Conservation (phyloP, 1,140 invertebrate species). For the Drosophila nikananu region DNA sequence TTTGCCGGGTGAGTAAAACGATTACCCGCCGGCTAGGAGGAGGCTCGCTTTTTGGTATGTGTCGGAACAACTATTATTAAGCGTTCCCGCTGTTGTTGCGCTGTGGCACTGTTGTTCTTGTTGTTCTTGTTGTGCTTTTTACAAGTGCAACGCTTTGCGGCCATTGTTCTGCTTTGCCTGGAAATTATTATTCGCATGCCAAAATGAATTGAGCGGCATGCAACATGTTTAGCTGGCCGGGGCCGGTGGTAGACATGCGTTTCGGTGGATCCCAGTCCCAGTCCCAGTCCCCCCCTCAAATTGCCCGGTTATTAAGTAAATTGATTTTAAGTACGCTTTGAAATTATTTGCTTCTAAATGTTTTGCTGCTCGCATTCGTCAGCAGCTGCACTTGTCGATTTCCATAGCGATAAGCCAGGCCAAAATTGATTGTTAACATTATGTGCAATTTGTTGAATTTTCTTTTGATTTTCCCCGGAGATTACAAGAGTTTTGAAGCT, state of each 20-base stretch:
- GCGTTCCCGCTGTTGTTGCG: constrained; percentile 44
- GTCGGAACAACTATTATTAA: constrained; percentile 84
- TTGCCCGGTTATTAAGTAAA: constrained; percentile 84
- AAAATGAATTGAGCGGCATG: constrained; percentile 81
- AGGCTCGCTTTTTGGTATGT: constrained; percentile 75
- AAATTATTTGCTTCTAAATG: constrained; percentile 82
- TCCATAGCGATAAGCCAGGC: constrained; percentile 33
- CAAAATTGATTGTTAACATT: constrained; percentile 78
- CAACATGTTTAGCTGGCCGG: constrained; percentile 73
- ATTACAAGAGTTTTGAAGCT: constrained; percentile 32
- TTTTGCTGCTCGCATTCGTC: constrained; percentile 64
- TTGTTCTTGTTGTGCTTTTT: constrained; percentile 43
- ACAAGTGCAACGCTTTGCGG: constrained; percentile 63
- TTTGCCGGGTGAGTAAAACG: constrained; percentile 80
- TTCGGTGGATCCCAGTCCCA: constrained; percentile 1
- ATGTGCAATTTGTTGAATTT: constrained; percentile 63
- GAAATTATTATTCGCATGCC: constrained; percentile 82
- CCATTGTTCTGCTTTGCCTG: constrained; percentile 81
- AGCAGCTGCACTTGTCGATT: constrained; percentile 37
- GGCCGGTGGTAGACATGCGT: constrained; percentile 38
- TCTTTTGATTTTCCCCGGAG: constrained; percentile 64
- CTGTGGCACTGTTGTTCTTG: constrained; percentile 27
- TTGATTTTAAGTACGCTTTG: constrained; percentile 84
- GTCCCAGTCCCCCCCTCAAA: constrained; percentile 49
- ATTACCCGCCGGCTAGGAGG: constrained; percentile 80